Percentiles rank a stretch among this genome's conserved stretches.
These are phyloP conservation scores for Aldabrachelys gigantea DNA, from an alignment of 2,113 vertebrate genomes.

Conservation along the genomic window DNA sequence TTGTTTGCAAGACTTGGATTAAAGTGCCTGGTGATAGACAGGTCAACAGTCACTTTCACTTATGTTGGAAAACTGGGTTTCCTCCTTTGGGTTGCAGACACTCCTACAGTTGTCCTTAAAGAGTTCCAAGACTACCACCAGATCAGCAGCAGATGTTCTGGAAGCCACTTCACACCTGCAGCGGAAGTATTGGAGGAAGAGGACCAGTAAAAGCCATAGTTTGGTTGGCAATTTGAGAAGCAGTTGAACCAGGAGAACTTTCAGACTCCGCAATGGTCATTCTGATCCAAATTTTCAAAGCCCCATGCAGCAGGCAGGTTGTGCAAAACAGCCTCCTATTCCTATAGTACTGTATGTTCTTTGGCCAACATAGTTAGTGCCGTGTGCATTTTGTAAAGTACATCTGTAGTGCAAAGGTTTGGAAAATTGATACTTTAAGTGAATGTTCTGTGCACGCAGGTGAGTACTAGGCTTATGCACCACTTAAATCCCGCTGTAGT, in stretches of 20 bases:
- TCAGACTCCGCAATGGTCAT: background rate
- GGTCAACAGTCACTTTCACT: background rate
- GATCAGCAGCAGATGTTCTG: background rate
- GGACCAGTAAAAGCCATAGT: background rate
- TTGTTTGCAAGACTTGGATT: background rate
- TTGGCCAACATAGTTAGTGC: background rate
- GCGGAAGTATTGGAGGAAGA: background rate
- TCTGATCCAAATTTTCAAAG: background rate
- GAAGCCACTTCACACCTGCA: background rate
- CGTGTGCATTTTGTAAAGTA: background rate
- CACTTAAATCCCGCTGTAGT: background rate
- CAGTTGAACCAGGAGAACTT: background rate
- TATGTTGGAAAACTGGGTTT: background rate
- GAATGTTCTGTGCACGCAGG: background rate
- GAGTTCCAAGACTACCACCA: background rate
- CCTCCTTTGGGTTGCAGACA: background rate
- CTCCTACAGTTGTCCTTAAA: background rate
- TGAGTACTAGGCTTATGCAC: background rate
- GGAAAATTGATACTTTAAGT: background rate
- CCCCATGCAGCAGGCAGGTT: background rate
- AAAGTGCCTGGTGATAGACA: background rate
- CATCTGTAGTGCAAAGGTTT: background rate
- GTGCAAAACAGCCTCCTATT: background rate
- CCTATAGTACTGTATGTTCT: accelerated
- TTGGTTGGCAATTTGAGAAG: background rate